Base-by-base conservation (phyloP, 2,888 invertebrate genomes). In the Liopterus haemorrhoidalis region DNA sequence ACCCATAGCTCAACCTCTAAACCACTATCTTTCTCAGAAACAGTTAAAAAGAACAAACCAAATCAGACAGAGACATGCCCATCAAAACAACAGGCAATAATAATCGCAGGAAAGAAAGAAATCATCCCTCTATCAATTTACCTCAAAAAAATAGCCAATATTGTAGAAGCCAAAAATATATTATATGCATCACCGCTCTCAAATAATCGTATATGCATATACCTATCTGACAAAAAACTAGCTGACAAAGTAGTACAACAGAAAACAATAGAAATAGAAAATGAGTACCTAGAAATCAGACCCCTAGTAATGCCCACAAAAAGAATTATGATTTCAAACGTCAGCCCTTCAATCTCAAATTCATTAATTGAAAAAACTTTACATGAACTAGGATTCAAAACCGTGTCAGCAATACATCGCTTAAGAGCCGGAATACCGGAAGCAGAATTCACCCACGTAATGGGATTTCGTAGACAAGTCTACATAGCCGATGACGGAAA, bases 131-230 rank as follows among this genome's bases (percentile, higher is more conserved):
- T 49, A 3, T 18, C 25, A 5, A 39, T 46, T 4, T 52, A 50
- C 14, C 41, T 37, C 2, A 15, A 22, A 1, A 43, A 47, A 6
- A 14, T 52, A 2, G 53, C 30, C 4, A 27, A 14, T 4, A 1
- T 49, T 2, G 44, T 50, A 3, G 24, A 24, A 2, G 41, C 48
- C n/a, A 15, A 16, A 6, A 41, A 39, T 20, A 46, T 52, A 5
- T 19, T 39, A 20, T 49, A 41, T 15, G 45, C 39, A 1, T 52
- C 49, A 1, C 25, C 38, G 30, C 51, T 49, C 3, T 44, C 51
- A 3, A 41, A 48, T 14, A 41, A 39, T 18, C 18, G 52, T 16
- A 40, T 52, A 1, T 52, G 52, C 16, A 25, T 49, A n/a, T 54
- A 51, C 20, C 28, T 51, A 2, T 19, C 28, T 2, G 43, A 15